Base-by-base conservation (phyloP, 2,888 invertebrate species). In the Drosophila anomalata region DNA sequence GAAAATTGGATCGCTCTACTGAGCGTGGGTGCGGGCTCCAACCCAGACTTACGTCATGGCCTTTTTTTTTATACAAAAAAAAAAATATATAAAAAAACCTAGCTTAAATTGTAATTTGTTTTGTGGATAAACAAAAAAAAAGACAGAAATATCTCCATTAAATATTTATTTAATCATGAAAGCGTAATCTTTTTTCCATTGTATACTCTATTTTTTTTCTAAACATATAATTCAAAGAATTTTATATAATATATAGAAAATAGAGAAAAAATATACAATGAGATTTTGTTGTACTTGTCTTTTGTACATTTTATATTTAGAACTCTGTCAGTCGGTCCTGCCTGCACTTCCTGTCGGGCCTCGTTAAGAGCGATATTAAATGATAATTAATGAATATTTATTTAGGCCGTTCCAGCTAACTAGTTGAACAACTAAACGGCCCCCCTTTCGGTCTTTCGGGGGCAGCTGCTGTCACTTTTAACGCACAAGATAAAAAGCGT, bases 401-500 rank as follows among this genome's bases (percentile, higher is more conserved):
- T 22, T 22, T 44, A 22, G 22, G 20, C 36, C 36, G n/a, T 7
- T 36, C n/a, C 44, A 22, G 44, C 44, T 44, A 44, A 44, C 44
- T 44, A 44, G 44, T 44, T 44, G 22, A 44, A 44, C 22, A 44
- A 44, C 22, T 44, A 44, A 12, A 20, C 17, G 12, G 22, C 20
- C 22, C 22, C 44, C 22, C 17, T 1, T 17, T 17, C 17, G 17
- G 22, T 1, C 29, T 8, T 29, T 8, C 24, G 7, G 7, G 8
- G 3, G 29, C 29, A 8, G 2, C 8, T 29, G 8, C 22, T 44
- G 44, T 44, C 44, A 22, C 22, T 44, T 44, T 44, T 44, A 20
- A 20, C 44, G 44, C 44, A 22, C 44, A 22, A 44, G 44, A 44
- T 44, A 22, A 44, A 44, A 44, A 44, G 44, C 44, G 44, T 22